phyloP scores from a whole-genome alignment of 2,113 vertebrate species.

The Saccopteryx bilineata region DNA sequence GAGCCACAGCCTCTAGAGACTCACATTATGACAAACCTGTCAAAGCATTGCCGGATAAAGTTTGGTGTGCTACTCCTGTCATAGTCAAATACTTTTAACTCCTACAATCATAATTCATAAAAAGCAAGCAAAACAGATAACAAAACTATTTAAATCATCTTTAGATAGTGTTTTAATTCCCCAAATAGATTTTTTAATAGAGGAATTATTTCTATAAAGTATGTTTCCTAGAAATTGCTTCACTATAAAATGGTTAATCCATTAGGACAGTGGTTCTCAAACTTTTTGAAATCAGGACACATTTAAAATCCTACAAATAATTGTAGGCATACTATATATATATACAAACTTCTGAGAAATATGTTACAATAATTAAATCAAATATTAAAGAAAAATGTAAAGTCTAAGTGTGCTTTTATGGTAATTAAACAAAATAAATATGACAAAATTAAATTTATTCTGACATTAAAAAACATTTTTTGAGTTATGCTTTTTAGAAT shows the following conservation, averaged over 20 bases:
- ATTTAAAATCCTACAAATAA: too few species aligned
- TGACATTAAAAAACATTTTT: too few species aligned
- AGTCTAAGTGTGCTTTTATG: too few species aligned
- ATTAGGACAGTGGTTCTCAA: not conserved
- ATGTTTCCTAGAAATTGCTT: not conserved
- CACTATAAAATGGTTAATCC: not conserved
- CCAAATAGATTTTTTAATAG: not conserved
- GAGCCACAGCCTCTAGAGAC: not conserved
- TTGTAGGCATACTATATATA: too few species aligned
- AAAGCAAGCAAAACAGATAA: constrained; percentile 6
- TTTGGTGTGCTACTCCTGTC: not conserved
- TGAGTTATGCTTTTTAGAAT: too few species aligned
- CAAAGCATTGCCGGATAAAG: not conserved
- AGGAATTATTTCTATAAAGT: not conserved
- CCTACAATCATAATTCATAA: not conserved
- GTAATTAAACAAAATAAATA: too few species aligned
- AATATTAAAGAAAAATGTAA: too few species aligned
- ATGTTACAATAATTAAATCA: too few species aligned
- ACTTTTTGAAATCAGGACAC: too few species aligned
- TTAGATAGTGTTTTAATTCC: not conserved
- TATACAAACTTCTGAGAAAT: too few species aligned
- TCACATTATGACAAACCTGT: not conserved
- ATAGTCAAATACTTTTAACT: not conserved
- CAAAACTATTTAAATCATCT: not conserved
- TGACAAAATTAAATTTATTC: too few species aligned